phyloP scores from a whole-genome alignment of 30 jellyfish, hydroid and myxozoan species.

The Chrysaora quinquecirrha region DNA sequence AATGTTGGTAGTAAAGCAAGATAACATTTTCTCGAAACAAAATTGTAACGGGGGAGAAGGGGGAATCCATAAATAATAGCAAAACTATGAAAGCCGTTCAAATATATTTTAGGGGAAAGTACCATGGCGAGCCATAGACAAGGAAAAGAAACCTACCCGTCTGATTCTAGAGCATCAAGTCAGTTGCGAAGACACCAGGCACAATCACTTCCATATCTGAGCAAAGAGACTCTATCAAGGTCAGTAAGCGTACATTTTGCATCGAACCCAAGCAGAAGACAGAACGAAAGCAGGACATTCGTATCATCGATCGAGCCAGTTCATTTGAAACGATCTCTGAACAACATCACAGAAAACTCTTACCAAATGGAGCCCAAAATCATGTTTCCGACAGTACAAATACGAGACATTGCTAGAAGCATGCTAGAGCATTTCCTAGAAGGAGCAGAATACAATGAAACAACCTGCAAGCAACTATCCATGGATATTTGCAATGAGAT shows the following conservation, averaged over 20 bases:
- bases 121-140: too few relatives aligned
- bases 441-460: constrained; percentile 40
- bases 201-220: neutral
- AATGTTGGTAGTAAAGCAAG: too few relatives aligned
- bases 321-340: neutral
- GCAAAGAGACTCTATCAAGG: neutral
- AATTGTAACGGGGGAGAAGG: too few relatives aligned
- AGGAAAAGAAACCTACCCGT: neutral
- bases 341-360: neutral
- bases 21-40: too few relatives aligned
- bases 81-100: too few relatives aligned
- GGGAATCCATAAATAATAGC: too few relatives aligned
- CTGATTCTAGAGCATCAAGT: neutral
- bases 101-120: too few relatives aligned
- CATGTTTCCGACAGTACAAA: constrained; percentile 29
- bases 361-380: constrained; percentile 4
- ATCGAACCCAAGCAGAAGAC: neutral
- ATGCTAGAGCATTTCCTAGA: constrained; percentile 10
- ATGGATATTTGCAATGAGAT: constrained; percentile 32
- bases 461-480: constrained; percentile 12
- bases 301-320: constrained; percentile 41
- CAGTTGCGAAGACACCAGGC: neutral
- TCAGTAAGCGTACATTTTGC: neutral
- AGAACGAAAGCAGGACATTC: constrained; percentile 8
- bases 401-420: constrained; percentile 15